A percentile compares a stretch with the other conserved stretches of the same genome.
These are phyloP conservation scores for Paratrypauchen microcephalus DNA, from an alignment of 2,797 vertebrate species.

Conservation along the genomic window DNA sequence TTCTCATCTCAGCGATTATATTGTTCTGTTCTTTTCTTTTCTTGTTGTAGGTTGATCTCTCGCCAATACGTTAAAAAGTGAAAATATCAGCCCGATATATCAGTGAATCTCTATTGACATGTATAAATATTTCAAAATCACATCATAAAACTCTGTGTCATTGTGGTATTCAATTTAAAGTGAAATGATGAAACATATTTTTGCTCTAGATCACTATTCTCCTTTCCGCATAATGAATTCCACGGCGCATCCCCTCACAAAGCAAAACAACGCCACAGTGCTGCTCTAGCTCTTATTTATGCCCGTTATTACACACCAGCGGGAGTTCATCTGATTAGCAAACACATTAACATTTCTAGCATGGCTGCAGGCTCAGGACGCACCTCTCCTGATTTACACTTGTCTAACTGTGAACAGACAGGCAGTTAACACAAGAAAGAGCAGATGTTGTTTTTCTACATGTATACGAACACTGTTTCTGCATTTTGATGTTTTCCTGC, in stretches of 20 bases:
- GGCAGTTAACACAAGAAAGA: constrained; percentile 32
- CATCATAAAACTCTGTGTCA: too few species aligned
- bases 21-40: too few species aligned
- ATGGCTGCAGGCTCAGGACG: not conserved
- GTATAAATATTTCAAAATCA: too few species aligned
- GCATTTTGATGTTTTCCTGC: constrained; percentile 21
- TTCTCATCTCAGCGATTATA: too few species aligned
- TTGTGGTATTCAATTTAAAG: not conserved
- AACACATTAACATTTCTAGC: constrained; percentile 14
- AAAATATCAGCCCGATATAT: too few species aligned
- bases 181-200: not conserved
- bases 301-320: not conserved
- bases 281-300: constrained; percentile 1
- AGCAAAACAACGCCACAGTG: constrained; percentile 1
- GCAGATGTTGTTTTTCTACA: constrained; percentile 50
- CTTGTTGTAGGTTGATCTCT: too few species aligned
- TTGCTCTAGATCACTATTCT: not conserved
- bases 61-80: too few species aligned
- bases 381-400: constrained; percentile 40
- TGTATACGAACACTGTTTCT: constrained; percentile 17
- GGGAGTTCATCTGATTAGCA: constrained; percentile 8
- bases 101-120: too few species aligned
- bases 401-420: constrained; percentile 16
- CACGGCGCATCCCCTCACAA: not conserved
- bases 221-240: constrained; percentile 1